These are phyloP conservation scores for Charina bottae DNA, from an alignment of 2,113 vertebrate species.

Conservation along the genomic window DNA sequence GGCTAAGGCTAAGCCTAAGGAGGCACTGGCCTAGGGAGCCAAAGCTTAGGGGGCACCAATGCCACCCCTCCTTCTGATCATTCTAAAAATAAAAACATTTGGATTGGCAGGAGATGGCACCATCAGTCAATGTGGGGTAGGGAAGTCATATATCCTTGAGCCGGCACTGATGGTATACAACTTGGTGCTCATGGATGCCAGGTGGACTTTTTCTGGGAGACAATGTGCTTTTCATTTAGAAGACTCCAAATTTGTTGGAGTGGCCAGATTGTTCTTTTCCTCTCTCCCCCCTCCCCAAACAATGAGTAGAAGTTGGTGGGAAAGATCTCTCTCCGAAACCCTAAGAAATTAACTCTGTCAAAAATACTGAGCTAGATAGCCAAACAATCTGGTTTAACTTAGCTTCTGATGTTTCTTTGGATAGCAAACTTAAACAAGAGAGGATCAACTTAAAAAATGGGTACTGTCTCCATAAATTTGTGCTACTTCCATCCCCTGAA, in stretches of 20 bases:
- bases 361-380: neutral
- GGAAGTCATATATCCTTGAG: no score
- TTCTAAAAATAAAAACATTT: no score
- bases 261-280: neutral
- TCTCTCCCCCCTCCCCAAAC: neutral
- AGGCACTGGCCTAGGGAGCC: no score
- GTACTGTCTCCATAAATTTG: neutral
- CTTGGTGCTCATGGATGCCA: neutral
- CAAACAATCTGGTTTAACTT: neutral
- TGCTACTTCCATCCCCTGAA: neutral
- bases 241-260: neutral
- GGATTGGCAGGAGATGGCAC: no score
- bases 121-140: no score
- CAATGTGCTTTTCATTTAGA: neutral
- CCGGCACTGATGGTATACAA: neutral
- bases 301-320: neutral
- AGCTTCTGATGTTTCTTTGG: neutral
- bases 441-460: neutral
- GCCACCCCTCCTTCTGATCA: no score
- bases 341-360: neutral
- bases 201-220: neutral
- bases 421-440: neutral
- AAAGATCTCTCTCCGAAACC: neutral
- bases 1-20: no score
- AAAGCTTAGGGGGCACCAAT: no score